A percentile compares a stretch with the other conserved stretches of the same genome.
Conservation (phyloP, 2,797 vertebrate species). For the Rhynchonycteris naso region DNA sequence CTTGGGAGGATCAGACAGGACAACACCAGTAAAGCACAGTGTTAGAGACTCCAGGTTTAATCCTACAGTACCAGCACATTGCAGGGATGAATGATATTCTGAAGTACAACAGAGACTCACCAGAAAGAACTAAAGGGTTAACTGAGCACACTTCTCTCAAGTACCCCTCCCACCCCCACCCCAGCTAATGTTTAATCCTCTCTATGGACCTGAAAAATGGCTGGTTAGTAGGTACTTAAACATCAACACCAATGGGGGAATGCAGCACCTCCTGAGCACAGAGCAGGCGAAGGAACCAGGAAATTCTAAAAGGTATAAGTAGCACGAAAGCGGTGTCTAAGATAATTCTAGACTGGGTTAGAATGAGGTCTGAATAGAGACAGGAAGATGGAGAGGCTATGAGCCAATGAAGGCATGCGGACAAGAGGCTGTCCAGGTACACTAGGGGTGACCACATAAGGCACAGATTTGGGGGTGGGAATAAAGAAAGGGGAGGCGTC, state of each 20-base stretch:
- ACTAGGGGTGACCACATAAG: rapidly evolving
- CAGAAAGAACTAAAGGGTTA: background rate
- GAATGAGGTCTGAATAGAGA: background rate
- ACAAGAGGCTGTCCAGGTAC: rapidly evolving
- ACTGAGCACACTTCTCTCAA: background rate
- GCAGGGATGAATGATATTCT: rapidly evolving
- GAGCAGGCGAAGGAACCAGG: background rate
- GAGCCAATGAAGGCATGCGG: rapidly evolving
- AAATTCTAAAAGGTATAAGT: background rate
- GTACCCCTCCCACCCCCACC: no score
- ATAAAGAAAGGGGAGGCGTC: background rate
- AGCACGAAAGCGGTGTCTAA: background rate
- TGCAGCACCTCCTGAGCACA: background rate
- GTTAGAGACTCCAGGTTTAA: background rate
- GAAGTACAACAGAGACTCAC: background rate
- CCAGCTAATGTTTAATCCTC: no score
- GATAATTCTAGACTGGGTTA: background rate
- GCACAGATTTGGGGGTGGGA: rapidly evolving
- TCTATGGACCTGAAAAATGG: background rate
- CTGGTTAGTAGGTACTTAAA: background rate
- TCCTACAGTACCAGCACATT: background rate
- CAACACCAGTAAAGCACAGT: rapidly evolving
- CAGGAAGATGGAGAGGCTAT: background rate
- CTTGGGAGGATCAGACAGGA: background rate
- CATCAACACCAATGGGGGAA: background rate